These are phyloP conservation scores for Centruroides sculpturatus DNA, from an alignment of 1,140 invertebrate species.

Conservation along the genomic window DNA sequence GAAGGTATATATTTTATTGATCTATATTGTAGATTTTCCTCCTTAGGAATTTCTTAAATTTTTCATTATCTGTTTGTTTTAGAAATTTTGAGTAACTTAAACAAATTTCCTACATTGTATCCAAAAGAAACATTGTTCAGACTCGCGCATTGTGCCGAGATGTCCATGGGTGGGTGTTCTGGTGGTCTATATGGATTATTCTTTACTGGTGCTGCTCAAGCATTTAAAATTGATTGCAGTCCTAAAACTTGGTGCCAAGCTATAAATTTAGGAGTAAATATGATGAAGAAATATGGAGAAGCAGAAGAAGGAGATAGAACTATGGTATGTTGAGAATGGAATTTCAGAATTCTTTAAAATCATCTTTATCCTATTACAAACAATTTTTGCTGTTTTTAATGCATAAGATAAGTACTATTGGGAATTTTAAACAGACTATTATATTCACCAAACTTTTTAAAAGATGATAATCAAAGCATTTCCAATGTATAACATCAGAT, in stretches of 20 bases:
- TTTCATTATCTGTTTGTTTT: neutral
- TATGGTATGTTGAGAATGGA: conserved; percentile 34
- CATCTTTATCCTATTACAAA: too few species aligned
- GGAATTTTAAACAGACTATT: too few species aligned
- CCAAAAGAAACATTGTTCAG: conserved; percentile 7
- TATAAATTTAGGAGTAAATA: conserved; percentile 37
- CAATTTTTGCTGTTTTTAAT: too few species aligned
- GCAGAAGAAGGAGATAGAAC: conserved; percentile 58
- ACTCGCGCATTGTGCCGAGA: conserved; percentile 35
- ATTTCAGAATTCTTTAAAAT: too few species aligned
- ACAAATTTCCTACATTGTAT: neutral
- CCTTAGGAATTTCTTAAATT: neutral
- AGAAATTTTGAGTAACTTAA: neutral
- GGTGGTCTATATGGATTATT: conserved; percentile 55
- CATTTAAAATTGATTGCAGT: conserved; percentile 21
- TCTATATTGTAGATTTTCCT: neutral
- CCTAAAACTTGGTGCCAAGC: conserved; percentile 32
- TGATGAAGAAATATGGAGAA: conserved; percentile 52
- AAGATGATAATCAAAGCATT: too few species aligned
- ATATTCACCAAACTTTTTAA: too few species aligned
- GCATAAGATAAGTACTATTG: too few species aligned
- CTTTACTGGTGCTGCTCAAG: conserved; percentile 42
- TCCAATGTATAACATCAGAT: too few species aligned
- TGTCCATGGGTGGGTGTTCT: conserved; percentile 51
- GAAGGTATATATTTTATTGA: conserved; percentile 32